Conservation (phyloP, 2,797 vertebrate genomes). For the Mormyrops attenuatus region DNA sequence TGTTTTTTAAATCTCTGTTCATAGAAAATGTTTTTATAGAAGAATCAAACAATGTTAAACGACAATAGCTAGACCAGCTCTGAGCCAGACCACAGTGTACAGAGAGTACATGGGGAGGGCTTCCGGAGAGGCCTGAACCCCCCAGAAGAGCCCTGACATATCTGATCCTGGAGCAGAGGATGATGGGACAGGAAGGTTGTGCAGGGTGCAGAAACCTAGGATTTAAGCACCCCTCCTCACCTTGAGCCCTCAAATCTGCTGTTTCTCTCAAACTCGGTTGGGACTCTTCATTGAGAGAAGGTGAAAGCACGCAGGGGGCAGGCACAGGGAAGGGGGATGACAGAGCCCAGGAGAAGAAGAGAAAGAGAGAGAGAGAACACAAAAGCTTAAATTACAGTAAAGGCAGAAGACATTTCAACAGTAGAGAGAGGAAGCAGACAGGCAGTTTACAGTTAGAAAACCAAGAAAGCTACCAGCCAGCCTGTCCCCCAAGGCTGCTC, state of each 20-base stretch:
- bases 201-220: neutral
- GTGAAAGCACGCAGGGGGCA: conserved; percentile 46
- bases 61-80: neutral
- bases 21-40: neutral
- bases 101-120: neutral
- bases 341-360: neutral
- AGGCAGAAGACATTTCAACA: conserved; percentile 15
- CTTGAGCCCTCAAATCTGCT: conserved; percentile 86
- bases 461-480: conserved; percentile 24
- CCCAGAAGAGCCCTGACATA: neutral
- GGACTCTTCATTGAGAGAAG: conserved; percentile 66
- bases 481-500: neutral
- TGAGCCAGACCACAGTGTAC: neutral
- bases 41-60: neutral
- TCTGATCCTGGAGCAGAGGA: neutral
- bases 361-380: conserved; percentile 52
- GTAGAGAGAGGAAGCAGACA: conserved; percentile 14
- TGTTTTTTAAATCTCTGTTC: neutral
- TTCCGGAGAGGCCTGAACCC: neutral
- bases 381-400: conserved; percentile 62
- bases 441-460: conserved; percentile 21
- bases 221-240: conserved; percentile 56
- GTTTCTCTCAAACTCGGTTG: conserved; percentile 82
- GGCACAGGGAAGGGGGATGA: conserved; percentile 3
- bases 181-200: neutral